Conservation (phyloP, 2,888 invertebrate genomes). For the Tridacna crocea region DNA sequence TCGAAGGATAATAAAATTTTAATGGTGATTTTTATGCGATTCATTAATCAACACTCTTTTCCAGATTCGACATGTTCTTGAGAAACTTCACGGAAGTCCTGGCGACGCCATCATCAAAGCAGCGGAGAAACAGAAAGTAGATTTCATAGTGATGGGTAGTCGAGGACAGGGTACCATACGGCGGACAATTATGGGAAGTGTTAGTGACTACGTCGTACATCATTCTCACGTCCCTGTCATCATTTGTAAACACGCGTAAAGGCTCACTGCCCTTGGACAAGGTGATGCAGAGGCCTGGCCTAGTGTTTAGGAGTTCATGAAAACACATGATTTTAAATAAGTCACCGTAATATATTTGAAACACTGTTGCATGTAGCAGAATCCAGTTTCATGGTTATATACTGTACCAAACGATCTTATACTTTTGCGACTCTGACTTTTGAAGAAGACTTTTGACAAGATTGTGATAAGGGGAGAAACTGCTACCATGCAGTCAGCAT, state of each 20-base stretch:
- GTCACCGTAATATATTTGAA: too few species aligned
- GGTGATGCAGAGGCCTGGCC: too few species aligned
- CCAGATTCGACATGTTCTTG: conserved; percentile 46
- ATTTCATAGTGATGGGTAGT: conserved; percentile 53
- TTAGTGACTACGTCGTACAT: conserved; percentile 52
- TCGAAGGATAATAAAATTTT: too few species aligned
- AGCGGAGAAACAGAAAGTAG: conserved; percentile 41
- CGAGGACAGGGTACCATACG: conserved; percentile 49
- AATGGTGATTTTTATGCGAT: too few species aligned
- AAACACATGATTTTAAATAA: too few species aligned
- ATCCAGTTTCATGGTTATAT: too few species aligned
- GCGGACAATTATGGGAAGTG: conserved; percentile 56
- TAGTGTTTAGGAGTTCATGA: too few species aligned
- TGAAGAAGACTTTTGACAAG: background rate
- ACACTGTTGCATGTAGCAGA: too few species aligned
- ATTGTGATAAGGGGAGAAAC: background rate
- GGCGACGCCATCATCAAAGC: conserved; percentile 44
- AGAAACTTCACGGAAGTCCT: conserved; percentile 43
- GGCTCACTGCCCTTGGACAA: too few species aligned
- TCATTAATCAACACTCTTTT: background rate
- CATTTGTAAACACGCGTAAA: conserved; percentile 49
- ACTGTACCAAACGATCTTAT: too few species aligned
- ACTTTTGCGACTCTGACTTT: too few species aligned
- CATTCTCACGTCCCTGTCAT: conserved; percentile 49
- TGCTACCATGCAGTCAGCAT: background rate